A percentile compares a stretch with the other conserved stretches of the same genome.
These are phyloP conservation scores for Neofelis nebulosa DNA, from an alignment of 2,113 vertebrate species.

Conservation along the genomic window DNA sequence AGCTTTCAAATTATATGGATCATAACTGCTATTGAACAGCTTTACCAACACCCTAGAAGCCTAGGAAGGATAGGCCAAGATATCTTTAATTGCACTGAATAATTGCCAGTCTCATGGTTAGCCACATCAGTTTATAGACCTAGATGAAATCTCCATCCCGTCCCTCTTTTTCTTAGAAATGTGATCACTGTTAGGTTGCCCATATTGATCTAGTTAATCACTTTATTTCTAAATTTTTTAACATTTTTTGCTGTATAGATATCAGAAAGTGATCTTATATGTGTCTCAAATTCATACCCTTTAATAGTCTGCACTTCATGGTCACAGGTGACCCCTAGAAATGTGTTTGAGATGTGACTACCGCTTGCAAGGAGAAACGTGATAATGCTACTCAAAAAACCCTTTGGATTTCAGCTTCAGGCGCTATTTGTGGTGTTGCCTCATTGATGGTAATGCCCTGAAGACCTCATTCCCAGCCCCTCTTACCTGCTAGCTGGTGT, in stretches of 20 bases:
- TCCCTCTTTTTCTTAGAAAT: not conserved
- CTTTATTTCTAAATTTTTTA: not conserved
- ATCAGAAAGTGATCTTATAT: not conserved
- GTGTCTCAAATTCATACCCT: not conserved
- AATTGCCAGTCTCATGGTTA: not conserved
- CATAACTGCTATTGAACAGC: not conserved
- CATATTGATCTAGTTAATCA: not conserved
- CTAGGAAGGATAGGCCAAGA: not conserved
- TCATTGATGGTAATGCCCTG: not conserved
- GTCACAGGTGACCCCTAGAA: not conserved
- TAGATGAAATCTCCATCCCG: not conserved
- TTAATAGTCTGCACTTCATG: not conserved
- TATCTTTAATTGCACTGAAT: not conserved
- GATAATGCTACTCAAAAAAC: not conserved
- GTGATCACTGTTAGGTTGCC: not conserved
- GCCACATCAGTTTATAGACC: not conserved
- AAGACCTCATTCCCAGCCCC: not conserved
- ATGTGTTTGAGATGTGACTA: not conserved
- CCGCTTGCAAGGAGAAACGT: not conserved
- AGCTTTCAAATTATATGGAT: not conserved
- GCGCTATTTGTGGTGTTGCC: not conserved
- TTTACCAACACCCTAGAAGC: not conserved
- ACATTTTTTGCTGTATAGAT: not conserved
- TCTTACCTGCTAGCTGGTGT: not conserved
- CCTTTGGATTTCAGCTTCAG: constrained; percentile 29